phyloP scores from a whole-genome alignment of 2,113 vertebrate species.

The Cyanoderma ruficeps region DNA sequence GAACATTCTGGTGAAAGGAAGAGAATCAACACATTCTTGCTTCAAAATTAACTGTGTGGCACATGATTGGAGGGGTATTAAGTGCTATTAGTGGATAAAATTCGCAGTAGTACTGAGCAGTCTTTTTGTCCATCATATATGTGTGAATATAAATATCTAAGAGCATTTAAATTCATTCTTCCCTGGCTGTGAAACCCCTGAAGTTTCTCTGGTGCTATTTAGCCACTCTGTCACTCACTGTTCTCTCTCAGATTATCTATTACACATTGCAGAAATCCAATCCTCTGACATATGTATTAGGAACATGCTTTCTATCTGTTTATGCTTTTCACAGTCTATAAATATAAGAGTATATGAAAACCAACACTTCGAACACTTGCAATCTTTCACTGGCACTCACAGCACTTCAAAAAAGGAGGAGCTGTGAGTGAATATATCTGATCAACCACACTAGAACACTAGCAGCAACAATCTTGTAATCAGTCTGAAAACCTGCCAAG shows the following conservation, averaged over 20 bases:
- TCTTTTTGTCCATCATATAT: background rate
- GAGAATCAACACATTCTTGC: background rate
- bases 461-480: background rate
- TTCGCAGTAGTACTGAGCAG: background rate
- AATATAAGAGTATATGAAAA: constrained; percentile 54
- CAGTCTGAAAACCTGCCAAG: background rate
- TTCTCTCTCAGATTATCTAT: constrained; percentile 23
- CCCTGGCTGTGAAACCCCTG: background rate
- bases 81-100: background rate
- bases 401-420: background rate
- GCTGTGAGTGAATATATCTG: background rate
- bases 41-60: background rate
- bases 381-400: background rate
- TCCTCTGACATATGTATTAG: constrained; percentile 15
- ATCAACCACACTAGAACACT: background rate
- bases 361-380: constrained; percentile 13
- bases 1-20: background rate
- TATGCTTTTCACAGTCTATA: constrained; percentile 54
- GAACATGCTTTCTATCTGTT: constrained; percentile 36
- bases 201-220: background rate
- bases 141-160: background rate
- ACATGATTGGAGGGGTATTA: background rate
- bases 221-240: constrained; percentile 19
- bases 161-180: background rate
- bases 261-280: constrained; percentile 47